Percentiles rank a stretch among this genome's conserved stretches.
Evolutionary conservation across 2,113 vertebrate species (phyloP).

Genomic region (Camelus bactrianus): DNA sequence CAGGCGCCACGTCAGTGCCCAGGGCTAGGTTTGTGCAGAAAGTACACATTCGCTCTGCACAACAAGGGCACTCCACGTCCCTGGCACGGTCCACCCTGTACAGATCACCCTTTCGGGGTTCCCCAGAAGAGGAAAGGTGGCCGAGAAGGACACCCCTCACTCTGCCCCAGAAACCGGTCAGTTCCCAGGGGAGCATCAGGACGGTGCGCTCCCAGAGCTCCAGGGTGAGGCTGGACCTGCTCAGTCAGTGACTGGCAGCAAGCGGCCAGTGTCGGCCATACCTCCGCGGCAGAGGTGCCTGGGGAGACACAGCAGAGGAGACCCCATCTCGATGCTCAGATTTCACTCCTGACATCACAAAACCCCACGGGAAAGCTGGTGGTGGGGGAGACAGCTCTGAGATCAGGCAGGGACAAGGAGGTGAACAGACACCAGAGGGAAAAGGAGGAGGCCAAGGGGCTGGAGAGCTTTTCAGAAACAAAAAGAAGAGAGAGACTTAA

Average conservation of each 20-base stretch:
- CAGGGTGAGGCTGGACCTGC: not conserved
- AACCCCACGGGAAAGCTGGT: not conserved
- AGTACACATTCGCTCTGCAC: not conserved
- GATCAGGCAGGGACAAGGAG: not conserved
- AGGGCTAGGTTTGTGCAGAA: not conserved
- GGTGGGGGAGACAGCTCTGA: accelerated
- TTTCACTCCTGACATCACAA: too few relatives aligned
- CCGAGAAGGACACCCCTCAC: not conserved
- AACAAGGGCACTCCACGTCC: not conserved
- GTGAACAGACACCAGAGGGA: not conserved
- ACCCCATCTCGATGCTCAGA: not conserved
- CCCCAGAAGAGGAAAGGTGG: too few relatives aligned
- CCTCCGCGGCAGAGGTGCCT: not conserved
- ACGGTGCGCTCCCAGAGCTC: not conserved
- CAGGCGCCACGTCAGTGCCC: not conserved
- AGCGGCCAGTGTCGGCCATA: not conserved
- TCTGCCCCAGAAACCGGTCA: not conserved
- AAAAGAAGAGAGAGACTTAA: not conserved
- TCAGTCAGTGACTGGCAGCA: not conserved
- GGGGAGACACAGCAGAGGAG: not conserved
- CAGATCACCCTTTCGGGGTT: not conserved
- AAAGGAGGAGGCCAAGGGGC: not conserved
- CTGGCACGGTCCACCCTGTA: not conserved
- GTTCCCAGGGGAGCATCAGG: not conserved
- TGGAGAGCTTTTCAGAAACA: not conserved